These are phyloP conservation scores for Cryptus viduatorius DNA, from an alignment of 2,888 invertebrate genomes.

Conservation along the genomic window DNA sequence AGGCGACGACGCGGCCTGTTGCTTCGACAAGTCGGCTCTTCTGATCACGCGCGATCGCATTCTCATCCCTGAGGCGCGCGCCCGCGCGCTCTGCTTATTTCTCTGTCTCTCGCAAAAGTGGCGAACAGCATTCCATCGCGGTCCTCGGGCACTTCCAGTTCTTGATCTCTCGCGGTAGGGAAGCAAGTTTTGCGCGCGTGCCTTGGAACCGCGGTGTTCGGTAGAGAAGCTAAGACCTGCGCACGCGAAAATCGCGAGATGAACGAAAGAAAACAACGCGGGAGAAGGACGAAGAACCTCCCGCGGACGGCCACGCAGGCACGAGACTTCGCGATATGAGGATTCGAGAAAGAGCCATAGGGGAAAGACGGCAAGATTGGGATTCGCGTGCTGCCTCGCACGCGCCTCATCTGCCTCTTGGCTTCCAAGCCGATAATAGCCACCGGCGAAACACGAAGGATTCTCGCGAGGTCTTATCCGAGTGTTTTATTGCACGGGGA, in stretches of 20 bases:
- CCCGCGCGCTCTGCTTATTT: slow-evolving; percentile 45
- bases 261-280: slow-evolving; percentile 1
- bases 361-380: slow-evolving; percentile 38
- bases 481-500: slow-evolving; percentile 64
- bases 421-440: slow-evolving; percentile 38
- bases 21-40: slow-evolving; percentile 52
- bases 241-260: slow-evolving; percentile 4
- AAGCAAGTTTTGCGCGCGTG: slow-evolving; percentile 65
- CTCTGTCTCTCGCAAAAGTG: slow-evolving; percentile 56
- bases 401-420: slow-evolving; percentile 24
- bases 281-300: slow-evolving; percentile 13
- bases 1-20: slow-evolving; percentile 34
- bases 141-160: slow-evolving; percentile 46
- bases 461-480: slow-evolving; percentile 64
- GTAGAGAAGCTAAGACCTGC: neutral
- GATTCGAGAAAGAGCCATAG: slow-evolving; percentile 54
- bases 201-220: slow-evolving; percentile 25
- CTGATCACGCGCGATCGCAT: slow-evolving; percentile 43
- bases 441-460: slow-evolving; percentile 31
- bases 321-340: slow-evolving; percentile 58
- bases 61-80: slow-evolving; percentile 52
- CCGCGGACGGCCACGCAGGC: slow-evolving; percentile 15
- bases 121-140: slow-evolving; percentile 60
- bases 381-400: slow-evolving; percentile 50
- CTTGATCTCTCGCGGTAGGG: slow-evolving; percentile 20